phyloP scores from a whole-genome alignment of 2,113 vertebrate species.

The Mustela nigripes region DNA sequence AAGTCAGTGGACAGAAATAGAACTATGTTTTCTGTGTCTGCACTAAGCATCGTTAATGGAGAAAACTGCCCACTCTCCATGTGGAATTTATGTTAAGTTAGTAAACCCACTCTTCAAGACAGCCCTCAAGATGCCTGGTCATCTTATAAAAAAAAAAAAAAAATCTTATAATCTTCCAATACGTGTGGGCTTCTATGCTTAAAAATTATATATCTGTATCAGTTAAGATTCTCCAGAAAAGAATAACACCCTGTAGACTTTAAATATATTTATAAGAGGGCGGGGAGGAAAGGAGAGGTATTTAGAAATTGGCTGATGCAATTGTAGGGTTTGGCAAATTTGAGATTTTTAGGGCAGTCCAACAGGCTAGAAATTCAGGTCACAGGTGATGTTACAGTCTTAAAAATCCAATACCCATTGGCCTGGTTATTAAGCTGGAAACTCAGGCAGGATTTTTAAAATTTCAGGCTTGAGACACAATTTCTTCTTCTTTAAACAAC shows the following conservation, averaged over 20 bases:
- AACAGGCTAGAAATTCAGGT: not conserved
- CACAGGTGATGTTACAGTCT: not conserved
- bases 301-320: not conserved
- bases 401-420: not conserved
- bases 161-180: not conserved
- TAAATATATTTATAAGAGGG: not conserved
- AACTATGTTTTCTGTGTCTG: not conserved
- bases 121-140: not conserved
- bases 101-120: not conserved
- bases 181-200: not conserved
- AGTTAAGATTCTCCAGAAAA: not conserved
- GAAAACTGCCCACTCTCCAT: not conserved
- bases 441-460: not conserved
- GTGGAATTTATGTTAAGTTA: not conserved
- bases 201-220: not conserved
- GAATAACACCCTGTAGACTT: not conserved
- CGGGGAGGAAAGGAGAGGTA: fast-evolving
- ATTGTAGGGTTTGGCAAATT: not conserved
- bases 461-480: not conserved
- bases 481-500: not conserved
- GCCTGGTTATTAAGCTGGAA: not conserved
- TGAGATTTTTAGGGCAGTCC: not conserved
- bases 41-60: not conserved
- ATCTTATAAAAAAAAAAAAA: not conserved
- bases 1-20: not conserved